A percentile compares a stretch with the other conserved stretches of the same genome.
phyloP scores from a whole-genome alignment of 1,140 invertebrate species.

The Eupristina koningsbergeri region DNA sequence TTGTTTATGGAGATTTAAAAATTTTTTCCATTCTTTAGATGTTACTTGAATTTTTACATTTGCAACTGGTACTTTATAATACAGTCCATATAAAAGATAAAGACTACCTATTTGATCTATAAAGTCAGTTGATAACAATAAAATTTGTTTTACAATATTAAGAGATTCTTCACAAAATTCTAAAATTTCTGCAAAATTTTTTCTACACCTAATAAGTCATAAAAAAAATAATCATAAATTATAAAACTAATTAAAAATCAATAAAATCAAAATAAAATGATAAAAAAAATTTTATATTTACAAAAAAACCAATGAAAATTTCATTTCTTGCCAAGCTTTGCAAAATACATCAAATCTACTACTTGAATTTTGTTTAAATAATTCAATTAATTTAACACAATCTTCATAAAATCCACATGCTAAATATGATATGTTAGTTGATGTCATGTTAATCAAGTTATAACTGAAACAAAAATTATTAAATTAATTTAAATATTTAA shows the following conservation, averaged over 20 bases:
- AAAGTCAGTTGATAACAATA: conserved; percentile 57
- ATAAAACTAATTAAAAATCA: conserved; percentile 20
- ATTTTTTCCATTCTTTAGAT: conserved; percentile 60
- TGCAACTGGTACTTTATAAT: conserved; percentile 66
- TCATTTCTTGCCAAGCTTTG: conserved; percentile 65
- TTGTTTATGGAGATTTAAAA: conserved; percentile 60
- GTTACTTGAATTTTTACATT: conserved; percentile 65
- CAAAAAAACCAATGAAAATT: conserved; percentile 67
- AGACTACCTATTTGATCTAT: conserved; percentile 66
- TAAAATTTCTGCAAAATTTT: conserved; percentile 59
- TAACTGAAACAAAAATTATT: background rate
- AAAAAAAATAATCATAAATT: conserved; percentile 16
- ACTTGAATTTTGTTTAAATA: conserved; percentile 58
- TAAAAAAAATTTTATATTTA: conserved; percentile 56
- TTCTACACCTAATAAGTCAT: conserved; percentile 57
- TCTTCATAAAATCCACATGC: conserved; percentile 64
- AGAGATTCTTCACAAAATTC: conserved; percentile 69
- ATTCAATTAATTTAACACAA: conserved; percentile 60
- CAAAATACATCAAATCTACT: conserved; percentile 65
- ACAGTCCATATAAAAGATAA: conserved; percentile 68
- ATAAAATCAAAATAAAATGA: too few relatives aligned
- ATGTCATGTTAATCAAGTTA: background rate
- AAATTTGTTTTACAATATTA: conserved; percentile 65
- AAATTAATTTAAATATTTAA: too few relatives aligned
- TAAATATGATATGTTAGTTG: conserved; percentile 37